Evolutionary conservation across 2,888 invertebrate genomes (phyloP).

Genomic region (Drosophila neutralis): DNA sequence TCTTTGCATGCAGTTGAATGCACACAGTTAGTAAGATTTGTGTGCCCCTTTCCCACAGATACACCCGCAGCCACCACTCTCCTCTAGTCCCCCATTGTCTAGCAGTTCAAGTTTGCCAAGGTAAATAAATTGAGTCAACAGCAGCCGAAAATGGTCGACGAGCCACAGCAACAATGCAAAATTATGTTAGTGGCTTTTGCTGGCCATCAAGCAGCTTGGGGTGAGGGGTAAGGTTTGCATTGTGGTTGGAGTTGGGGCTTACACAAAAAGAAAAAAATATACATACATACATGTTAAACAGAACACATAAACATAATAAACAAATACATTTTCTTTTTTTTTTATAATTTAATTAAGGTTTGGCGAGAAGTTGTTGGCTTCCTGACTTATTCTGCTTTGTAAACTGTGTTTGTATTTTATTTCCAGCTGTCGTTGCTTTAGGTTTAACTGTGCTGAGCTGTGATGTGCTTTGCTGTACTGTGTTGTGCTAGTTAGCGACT

Average conservation of each 20-base stretch:
- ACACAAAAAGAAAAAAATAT: background rate
- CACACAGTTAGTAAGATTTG: slow-evolving; percentile 61
- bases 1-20: slow-evolving; percentile 63
- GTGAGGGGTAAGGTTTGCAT: background rate
- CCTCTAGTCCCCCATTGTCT: background rate
- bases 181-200: slow-evolving; percentile 66
- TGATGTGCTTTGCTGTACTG: slow-evolving; percentile 28
- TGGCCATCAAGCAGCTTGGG: slow-evolving; percentile 25
- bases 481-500: slow-evolving; percentile 70
- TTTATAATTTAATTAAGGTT: background rate
- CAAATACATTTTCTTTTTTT: background rate
- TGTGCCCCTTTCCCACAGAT: slow-evolving; percentile 5
- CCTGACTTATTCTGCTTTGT: slow-evolving; percentile 57
- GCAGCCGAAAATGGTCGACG: slow-evolving; percentile 65
- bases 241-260: background rate
- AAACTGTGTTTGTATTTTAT: slow-evolving; percentile 75
- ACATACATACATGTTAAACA: background rate
- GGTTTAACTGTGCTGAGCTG: background rate
- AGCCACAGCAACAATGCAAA: slow-evolving; percentile 56
- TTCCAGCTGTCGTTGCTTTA: slow-evolving; percentile 46
- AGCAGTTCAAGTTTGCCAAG: slow-evolving; percentile 41
- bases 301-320: background rate
- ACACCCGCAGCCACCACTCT: background rate
- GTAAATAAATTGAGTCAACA: slow-evolving; percentile 68
- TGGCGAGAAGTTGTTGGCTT: slow-evolving; percentile 28